Conservation (phyloP, 2,113 vertebrate species). For the Axis porcinus region DNA sequence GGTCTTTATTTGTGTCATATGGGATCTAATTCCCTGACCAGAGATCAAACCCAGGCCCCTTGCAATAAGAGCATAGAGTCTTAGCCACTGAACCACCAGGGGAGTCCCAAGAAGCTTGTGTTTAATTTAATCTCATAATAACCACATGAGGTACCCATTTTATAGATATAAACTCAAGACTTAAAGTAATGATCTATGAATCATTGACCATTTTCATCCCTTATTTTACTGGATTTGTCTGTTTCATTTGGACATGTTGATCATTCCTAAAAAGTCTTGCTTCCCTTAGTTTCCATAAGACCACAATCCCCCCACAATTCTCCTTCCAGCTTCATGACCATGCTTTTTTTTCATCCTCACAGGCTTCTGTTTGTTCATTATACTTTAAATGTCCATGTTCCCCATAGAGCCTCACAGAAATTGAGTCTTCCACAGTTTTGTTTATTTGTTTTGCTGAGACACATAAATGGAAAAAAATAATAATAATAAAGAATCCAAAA, state of each 20-base stretch:
- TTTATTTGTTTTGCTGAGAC: neutral
- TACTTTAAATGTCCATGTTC: neutral
- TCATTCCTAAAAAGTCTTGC: neutral
- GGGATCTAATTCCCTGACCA: neutral
- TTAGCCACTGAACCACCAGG: neutral
- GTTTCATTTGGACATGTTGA: neutral
- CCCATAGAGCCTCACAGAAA: neutral
- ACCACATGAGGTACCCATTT: neutral
- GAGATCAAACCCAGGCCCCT: neutral
- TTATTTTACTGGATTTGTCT: neutral
- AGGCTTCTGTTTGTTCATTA: neutral
- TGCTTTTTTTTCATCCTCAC: neutral
- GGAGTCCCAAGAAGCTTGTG: neutral
- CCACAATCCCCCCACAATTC: neutral
- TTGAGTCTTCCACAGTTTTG: neutral
- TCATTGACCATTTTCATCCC: neutral
- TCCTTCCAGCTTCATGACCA: neutral
- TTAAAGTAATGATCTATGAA: neutral
- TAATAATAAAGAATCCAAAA: neutral
- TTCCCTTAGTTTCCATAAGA: neutral
- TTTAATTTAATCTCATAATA: neutral
- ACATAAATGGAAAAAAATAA: neutral
- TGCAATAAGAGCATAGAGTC: neutral
- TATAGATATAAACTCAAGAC: neutral
- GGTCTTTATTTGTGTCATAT: neutral